Percentiles rank a stretch among this genome's conserved stretches.
phyloP scores from a whole-genome alignment of 2,113 vertebrate species.

The Prunella himalayana region DNA sequence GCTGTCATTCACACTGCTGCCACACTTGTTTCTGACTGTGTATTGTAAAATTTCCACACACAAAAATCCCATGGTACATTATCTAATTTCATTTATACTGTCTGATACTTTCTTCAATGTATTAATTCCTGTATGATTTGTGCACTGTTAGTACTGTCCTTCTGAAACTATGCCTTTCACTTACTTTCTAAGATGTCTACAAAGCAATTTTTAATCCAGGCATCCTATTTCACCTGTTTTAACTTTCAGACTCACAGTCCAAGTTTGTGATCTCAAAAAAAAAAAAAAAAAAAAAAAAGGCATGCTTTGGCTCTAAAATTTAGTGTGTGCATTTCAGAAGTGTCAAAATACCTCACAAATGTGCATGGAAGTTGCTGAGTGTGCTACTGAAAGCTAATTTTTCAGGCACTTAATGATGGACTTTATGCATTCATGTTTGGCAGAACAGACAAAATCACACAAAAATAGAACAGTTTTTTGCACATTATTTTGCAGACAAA shows the following conservation, averaged over 20 bases:
- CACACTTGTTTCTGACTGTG: fast-evolving
- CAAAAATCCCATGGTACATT: neutral
- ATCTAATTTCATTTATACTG: neutral
- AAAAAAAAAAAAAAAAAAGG: neutral
- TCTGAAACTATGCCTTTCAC: neutral
- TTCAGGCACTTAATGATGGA: neutral
- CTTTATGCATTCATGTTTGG: neutral
- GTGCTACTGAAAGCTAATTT: neutral
- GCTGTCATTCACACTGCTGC: neutral
- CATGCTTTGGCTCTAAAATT: neutral
- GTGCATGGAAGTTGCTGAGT: neutral
- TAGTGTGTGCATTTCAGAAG: neutral
- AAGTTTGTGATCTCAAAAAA: neutral
- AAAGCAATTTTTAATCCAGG: neutral
- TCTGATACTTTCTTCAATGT: neutral
- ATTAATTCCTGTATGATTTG: neutral
- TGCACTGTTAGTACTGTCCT: neutral
- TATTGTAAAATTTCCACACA: neutral
- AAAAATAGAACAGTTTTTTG: neutral
- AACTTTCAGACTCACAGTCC: neutral
- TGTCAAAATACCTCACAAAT: neutral
- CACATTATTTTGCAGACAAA: neutral
- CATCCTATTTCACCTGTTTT: neutral
- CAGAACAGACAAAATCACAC: neutral
- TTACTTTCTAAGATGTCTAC: neutral